A percentile compares a stretch with the other conserved stretches of the same genome.
Evolutionary conservation across 2,888 invertebrate genomes (phyloP).

Genomic region (Sminthurinus aureus): DNA sequence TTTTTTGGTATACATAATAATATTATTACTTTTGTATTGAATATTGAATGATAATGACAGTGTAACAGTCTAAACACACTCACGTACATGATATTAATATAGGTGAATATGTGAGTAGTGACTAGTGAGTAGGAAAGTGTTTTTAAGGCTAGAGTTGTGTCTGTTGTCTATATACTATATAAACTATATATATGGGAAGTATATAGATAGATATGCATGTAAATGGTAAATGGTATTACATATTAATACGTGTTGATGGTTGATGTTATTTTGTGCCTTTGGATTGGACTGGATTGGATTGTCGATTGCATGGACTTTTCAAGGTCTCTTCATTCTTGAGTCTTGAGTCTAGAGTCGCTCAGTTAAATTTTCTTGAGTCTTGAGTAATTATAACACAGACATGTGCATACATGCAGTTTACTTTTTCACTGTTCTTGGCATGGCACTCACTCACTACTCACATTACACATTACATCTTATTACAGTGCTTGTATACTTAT

Average conservation of each 20-base stretch:
- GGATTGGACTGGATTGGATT: neutral
- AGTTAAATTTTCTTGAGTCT: neutral
- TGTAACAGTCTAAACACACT: too few species aligned
- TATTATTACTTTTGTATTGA: neutral
- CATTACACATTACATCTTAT: too few species aligned
- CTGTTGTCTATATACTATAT: neutral
- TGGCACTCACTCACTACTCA: too few species aligned
- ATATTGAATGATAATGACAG: too few species aligned
- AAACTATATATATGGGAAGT: neutral
- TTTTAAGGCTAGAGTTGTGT: neutral
- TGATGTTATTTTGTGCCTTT: constrained; percentile 5
- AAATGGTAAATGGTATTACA: too few species aligned
- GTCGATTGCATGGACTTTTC: constrained; percentile 8
- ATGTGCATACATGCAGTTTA: neutral
- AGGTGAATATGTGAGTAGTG: too few species aligned
- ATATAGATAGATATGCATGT: too few species aligned
- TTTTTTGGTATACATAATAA: neutral
- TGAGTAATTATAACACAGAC: neutral
- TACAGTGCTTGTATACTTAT: too few species aligned
- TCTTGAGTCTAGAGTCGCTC: neutral
- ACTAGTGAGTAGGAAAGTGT: neutral
- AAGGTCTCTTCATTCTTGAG: constrained; percentile 2
- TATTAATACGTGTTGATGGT: neutral
- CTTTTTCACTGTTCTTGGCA: neutral
- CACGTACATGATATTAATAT: too few species aligned